These are phyloP conservation scores for Manis crassicaudata DNA, from an alignment of 2,797 vertebrate species.

Conservation along the genomic window DNA sequence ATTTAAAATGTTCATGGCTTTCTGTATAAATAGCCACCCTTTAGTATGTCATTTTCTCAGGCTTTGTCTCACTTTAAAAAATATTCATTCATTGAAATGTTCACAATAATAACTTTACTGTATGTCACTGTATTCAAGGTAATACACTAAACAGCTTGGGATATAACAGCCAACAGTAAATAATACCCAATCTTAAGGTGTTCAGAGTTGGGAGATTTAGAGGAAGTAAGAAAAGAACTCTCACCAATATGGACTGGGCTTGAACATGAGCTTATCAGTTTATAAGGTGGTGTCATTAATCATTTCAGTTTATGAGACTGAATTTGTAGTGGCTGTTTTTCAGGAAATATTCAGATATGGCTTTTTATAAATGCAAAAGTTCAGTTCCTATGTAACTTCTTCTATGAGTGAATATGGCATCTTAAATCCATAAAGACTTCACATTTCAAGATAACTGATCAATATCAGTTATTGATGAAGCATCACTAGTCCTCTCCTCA, in stretches of 20 bases:
- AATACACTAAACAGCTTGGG: not conserved
- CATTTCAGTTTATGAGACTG: not conserved
- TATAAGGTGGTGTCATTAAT: not conserved
- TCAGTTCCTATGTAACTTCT: not conserved
- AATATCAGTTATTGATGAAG: not conserved
- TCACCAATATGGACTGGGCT: not conserved
- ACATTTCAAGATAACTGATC: not conserved
- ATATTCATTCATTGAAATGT: not conserved
- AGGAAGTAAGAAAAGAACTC: not conserved
- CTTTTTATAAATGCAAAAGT: not conserved
- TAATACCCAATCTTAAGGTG: not conserved
- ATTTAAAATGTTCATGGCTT: not conserved
- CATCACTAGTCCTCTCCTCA: not conserved
- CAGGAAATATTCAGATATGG: not conserved
- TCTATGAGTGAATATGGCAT: not conserved
- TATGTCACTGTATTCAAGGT: not conserved
- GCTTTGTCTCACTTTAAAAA: not conserved
- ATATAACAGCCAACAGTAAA: not conserved
- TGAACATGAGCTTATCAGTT: not conserved
- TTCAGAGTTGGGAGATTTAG: not conserved
- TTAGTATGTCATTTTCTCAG: not conserved
- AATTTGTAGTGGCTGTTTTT: not conserved
- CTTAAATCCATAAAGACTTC: not conserved
- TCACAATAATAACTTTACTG: not conserved
- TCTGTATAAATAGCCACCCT: not conserved